Base-by-base conservation (phyloP, 1,140 invertebrate species). In the Odontomachus brunneus region DNA sequence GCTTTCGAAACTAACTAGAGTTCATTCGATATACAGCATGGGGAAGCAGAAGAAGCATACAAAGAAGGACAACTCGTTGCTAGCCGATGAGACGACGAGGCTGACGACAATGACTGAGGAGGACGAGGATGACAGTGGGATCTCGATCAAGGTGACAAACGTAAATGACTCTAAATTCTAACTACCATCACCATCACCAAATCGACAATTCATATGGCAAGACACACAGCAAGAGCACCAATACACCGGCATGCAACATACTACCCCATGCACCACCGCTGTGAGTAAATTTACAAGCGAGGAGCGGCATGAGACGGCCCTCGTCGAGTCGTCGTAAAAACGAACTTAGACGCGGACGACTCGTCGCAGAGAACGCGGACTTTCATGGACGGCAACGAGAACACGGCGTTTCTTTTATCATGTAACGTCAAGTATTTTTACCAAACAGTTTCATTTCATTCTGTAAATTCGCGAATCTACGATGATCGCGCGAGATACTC, bases 71-170 rank as follows among this genome's bases (percentile, higher is more conserved):
- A 90, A 80, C 29, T 84, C 88, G 3, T 84, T 90, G 69, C 26
- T 88, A 24, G 84, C 92, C 17, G 93, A 94, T 38, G 93, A 94
- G 73, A 94, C 91, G 19, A 94, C 93, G 26, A 91, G 92, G 19
- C 85, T 94, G 55, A 94, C 93, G 33, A 94, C 92, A 26, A 94
- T 94, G 93, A 93, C 91, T 19, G 95, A 95, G 72, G 95, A 95
- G 83, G 94, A 94, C 69, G 95, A 95, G 65, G 95, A 95, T 78
- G 95, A 95, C 88, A 94, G 94, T 91, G 94, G 94, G 44, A 95
- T 96, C 65, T 95, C 95, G 53, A 96, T 96, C 87, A 95, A 95
- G 94, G 95, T 96, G 92, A 95, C 91, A 90, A 89, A 91, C 81
- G 90, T 93, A 89, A 93, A 91, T 91, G 92, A 92, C 90, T 92